Base-by-base conservation (phyloP, 1,140 invertebrate genomes). In the Drosophila pandora region DNA sequence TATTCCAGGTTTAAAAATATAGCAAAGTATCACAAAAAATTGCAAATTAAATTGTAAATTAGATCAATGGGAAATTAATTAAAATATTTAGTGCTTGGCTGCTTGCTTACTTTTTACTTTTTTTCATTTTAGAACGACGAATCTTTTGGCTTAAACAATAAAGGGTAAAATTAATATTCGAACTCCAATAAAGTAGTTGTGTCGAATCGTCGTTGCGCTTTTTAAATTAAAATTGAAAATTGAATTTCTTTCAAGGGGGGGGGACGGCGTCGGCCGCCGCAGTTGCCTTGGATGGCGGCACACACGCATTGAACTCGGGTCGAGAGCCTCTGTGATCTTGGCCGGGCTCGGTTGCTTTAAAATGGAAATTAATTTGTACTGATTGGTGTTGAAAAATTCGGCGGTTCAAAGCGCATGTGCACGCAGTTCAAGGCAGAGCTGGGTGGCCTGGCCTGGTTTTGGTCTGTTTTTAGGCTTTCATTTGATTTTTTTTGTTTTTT, bases 1-100 rank as follows among this genome's bases (percentile, higher is more conserved):
- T 71, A 75, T 75, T 71, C 73, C 76, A 65, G 77, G 76, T 88
- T 82, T 85, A 79, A 87, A 87, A 83, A 88, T 88, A 88, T 88
- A 87, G 83, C 83, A 88, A 88, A 87, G 83, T 87, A 87, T 87
- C 82, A 87, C 82, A 87, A 88, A 88, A 88, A 88, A 87, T 87
- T 87, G 82, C 82, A 87, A 87, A 88, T 87, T 88, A 83, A 87
- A 87, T 76, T 79, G 83, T 85, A 82, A 82, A 85, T 77, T 85
- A 85, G 82, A 85, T 85, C 83, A 87, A 78, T 87, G 78, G 55
- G 70, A 75, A 78, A 75, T 64, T 61, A 60, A 78, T 74, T 59
- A 64, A 76, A 76, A 61, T 65, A 53, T 72, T 64, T 63, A 61
- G 50, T 71, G 54, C 34, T 63, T 64, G 60, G 60, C 64, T 67